phyloP scores from a whole-genome alignment of 2,888 invertebrate species.

The Pammene fasciana region DNA sequence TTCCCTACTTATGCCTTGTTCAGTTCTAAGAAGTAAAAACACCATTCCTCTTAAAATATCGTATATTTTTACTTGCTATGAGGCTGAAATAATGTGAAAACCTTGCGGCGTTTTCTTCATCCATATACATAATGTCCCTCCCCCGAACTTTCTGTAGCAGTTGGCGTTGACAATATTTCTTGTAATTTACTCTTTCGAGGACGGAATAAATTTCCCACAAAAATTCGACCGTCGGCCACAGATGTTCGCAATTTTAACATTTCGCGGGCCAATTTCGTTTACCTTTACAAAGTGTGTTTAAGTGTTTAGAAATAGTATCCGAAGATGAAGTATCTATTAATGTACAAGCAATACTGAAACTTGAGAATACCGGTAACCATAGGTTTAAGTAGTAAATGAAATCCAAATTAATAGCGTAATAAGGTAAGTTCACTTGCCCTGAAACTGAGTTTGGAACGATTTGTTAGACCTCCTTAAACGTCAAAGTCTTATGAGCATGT shows the following conservation, averaged over 20 bases:
- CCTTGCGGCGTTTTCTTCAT: slow-evolving; percentile 4
- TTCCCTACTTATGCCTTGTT: too few species aligned
- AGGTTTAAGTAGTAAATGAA: too few species aligned
- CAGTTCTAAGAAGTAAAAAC: too few species aligned
- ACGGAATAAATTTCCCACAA: slow-evolving; percentile 71
- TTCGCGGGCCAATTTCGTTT: slow-evolving; percentile 31
- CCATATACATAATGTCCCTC: slow-evolving; percentile 39
- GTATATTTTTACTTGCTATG: neutral
- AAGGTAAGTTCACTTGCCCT: too few species aligned
- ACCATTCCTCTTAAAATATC: neutral
- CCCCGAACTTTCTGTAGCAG: slow-evolving; percentile 55
- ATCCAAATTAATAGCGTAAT: too few species aligned
- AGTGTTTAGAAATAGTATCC: neutral
- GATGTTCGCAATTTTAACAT: slow-evolving; percentile 54
- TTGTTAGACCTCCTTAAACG: too few species aligned
- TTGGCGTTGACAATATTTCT: slow-evolving; percentile 72
- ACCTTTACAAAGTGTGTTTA: slow-evolving; percentile 12
- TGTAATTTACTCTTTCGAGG: slow-evolving; percentile 76
- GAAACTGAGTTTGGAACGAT: too few species aligned
- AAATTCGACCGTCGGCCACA: slow-evolving; percentile 61
- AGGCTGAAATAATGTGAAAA: slow-evolving; percentile 19
- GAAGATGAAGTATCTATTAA: too few species aligned
- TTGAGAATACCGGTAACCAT: too few species aligned
- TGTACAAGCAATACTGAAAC: neutral
- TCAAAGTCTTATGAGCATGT: too few species aligned